Base-by-base conservation (phyloP, 2,797 vertebrate genomes). In the Myotis myotis region DNA sequence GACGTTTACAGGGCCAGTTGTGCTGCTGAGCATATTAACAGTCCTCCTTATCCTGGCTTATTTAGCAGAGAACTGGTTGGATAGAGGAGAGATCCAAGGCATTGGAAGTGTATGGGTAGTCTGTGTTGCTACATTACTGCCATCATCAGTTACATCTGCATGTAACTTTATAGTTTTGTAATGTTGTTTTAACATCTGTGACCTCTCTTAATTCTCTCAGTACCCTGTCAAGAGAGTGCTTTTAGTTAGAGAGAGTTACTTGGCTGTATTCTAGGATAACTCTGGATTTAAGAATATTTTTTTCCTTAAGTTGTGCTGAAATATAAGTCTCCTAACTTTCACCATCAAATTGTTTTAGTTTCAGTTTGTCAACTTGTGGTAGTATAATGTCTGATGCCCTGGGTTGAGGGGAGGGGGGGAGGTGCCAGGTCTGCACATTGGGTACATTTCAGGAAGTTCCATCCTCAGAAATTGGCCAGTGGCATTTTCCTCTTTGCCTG, bases 131-230 rank as follows among this genome's bases (percentile, higher is more conserved):
- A 71, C 25, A 5, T 84, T 17, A 53, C 41, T 64, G 55, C 20
- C 8, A 44, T 91, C 86, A 68, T 78, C 81, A 30, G 47, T 92
- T 84, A 76, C 19, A 25, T 78, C n/a, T 89, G 49, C 22, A 20
- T 25, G 12, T 60, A 62, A 89, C 76, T 89, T 91, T 23, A 86
- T 20, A 83, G 19, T 95, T 91, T 91, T 95, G 87, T 49, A 72
- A 0, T 64, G 11, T 33, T 81, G 51, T 66, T 96, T 91, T 96
- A 92, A 82, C n/a, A 49, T 89, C 49, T 92, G 16, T 91, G 57
- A 84, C 89, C 49, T 92, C 51, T 91, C 62, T 80, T 78, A 87
- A 80, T 95, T 93, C 47, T 95, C 23, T 84, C n/a, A 55, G 30
- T 74, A 75, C 38, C 74, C 36, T 82, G 20, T 76, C 64, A 55